A percentile compares a stretch with the other conserved stretches of the same genome.
These are phyloP conservation scores for Pachycephala philippinensis DNA, from an alignment of 2,113 vertebrate genomes.

Conservation along the genomic window DNA sequence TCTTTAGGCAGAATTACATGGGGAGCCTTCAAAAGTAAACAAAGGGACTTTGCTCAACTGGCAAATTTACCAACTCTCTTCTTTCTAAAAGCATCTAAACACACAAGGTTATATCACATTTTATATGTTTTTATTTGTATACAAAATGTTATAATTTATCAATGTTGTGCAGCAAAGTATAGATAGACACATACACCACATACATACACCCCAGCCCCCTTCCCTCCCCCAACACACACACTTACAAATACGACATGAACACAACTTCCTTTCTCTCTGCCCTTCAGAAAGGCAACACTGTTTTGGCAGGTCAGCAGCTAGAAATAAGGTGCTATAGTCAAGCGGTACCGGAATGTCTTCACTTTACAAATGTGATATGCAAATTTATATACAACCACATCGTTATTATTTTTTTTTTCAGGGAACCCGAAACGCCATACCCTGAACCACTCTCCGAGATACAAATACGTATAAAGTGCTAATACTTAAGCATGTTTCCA, in stretches of 20 bases:
- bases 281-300: slow-evolving; percentile 86
- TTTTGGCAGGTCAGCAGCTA: slow-evolving; percentile 89
- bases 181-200: slow-evolving; percentile 55
- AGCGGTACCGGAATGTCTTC: slow-evolving; percentile 79
- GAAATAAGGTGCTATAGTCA: slow-evolving; percentile 88
- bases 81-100: slow-evolving; percentile 9
- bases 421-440: slow-evolving; percentile 56
- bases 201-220: not conserved
- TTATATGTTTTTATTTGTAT: slow-evolving; percentile 72
- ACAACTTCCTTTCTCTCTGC: slow-evolving; percentile 37
- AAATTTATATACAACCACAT: slow-evolving; percentile 70
- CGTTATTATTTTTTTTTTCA: slow-evolving; percentile 61
- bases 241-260: slow-evolving; percentile 40
- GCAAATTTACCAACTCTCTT: not conserved
- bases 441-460: slow-evolving; percentile 66
- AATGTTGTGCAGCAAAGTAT: slow-evolving; percentile 71
- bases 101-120: not conserved
- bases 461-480: slow-evolving; percentile 88
- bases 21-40: slow-evolving; percentile 12
- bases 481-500: slow-evolving; percentile 73
- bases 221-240: not conserved
- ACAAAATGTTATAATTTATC: slow-evolving; percentile 77
- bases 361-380: slow-evolving; percentile 77
- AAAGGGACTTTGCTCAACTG: not conserved
- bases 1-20: not conserved